These are phyloP conservation scores for Oxycera nigricornis DNA, from an alignment of 2,888 invertebrate genomes.

Conservation along the genomic window DNA sequence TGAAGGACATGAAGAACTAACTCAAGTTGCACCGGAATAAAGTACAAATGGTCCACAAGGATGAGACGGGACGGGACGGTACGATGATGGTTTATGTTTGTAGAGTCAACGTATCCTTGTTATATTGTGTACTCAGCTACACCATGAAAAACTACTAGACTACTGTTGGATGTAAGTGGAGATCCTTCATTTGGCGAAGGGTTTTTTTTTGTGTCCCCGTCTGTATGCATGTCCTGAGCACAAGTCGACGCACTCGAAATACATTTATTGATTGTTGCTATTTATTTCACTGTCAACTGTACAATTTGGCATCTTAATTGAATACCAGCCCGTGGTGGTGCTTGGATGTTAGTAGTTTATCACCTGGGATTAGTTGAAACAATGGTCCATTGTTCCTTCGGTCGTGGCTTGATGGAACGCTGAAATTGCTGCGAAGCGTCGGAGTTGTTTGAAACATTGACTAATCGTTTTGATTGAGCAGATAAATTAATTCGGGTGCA, in stretches of 20 bases:
- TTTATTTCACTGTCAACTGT: slow-evolving; percentile 9
- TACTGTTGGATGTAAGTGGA: neutral
- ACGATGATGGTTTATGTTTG: neutral
- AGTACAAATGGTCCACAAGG: neutral
- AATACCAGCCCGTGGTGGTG: neutral
- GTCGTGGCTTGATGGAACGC: no score
- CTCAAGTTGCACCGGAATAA: no score
- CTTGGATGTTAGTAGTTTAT: neutral
- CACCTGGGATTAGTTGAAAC: neutral
- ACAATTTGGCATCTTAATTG: slow-evolving; percentile 4
- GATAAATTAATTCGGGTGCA: no score
- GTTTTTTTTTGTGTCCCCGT: neutral
- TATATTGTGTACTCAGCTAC: neutral
- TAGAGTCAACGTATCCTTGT: neutral
- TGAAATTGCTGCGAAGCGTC: no score
- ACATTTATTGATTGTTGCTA: slow-evolving; percentile 14
- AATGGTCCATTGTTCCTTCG: neutral
- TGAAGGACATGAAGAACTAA: no score
- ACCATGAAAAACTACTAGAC: neutral
- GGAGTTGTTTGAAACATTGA: no score
- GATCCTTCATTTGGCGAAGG: neutral
- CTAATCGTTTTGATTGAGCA: no score
- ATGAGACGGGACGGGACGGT: neutral
- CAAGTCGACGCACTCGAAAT: neutral
- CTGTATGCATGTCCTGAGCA: neutral